phyloP scores from a whole-genome alignment of 2,113 vertebrate genomes.

The Ranitomeya variabilis region DNA sequence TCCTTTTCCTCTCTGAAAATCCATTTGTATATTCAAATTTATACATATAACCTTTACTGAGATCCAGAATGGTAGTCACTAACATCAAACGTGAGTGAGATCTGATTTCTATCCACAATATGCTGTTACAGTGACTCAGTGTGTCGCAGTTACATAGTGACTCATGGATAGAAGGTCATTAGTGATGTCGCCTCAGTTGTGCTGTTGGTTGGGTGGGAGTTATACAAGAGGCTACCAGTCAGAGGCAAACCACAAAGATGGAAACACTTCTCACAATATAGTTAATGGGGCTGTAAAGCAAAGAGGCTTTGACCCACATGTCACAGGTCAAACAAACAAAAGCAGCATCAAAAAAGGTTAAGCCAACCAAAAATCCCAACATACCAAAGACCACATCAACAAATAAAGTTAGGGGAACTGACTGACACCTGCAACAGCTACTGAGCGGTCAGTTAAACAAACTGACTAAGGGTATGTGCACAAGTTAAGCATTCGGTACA shows the following conservation, averaged over 20 bases:
- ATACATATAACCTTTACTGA: neutral
- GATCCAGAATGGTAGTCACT: neutral
- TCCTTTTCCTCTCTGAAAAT: no score
- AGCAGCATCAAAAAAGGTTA: slow-evolving; percentile 19
- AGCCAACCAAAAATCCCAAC: neutral
- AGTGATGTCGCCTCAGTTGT: slow-evolving; percentile 1
- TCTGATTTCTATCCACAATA: neutral
- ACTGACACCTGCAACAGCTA: neutral
- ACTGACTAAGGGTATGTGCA: neutral
- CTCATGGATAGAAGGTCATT: slow-evolving; percentile 12
- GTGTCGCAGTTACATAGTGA: neutral
- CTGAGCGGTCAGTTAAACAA: neutral
- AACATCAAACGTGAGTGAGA: neutral
- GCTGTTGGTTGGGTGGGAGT: neutral
- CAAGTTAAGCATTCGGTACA: no score
- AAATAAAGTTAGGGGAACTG: slow-evolving; percentile 22
- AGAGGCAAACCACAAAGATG: slow-evolving; percentile 33
- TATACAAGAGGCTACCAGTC: neutral
- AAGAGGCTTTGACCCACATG: slow-evolving; percentile 40
- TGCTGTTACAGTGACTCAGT: neutral
- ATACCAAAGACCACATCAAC: slow-evolving; percentile 14
- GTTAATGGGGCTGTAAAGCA: slow-evolving; percentile 4
- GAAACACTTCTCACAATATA: slow-evolving; percentile 22
- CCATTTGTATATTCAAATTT: neutral
- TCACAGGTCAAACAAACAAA: slow-evolving; percentile 56